Evolutionary conservation across 2,797 vertebrate species (phyloP).

Genomic region (Enteromius unitaeniatus): DNA sequence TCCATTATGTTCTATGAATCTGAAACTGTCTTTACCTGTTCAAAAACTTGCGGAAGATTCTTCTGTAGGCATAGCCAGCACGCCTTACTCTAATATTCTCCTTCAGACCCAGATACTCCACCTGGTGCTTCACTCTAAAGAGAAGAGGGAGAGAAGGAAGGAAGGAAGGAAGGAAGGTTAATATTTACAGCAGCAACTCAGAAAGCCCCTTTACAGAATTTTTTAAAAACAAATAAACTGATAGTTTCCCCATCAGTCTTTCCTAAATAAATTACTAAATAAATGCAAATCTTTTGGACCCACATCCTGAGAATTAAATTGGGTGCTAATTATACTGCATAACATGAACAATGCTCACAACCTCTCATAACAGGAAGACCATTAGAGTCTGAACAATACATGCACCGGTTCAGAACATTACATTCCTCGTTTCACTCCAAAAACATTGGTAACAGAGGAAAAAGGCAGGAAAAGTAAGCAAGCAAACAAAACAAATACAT

Average conservation of each 20-base stretch:
- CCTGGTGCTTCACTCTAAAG: constrained; percentile 94
- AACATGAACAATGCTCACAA: constrained; percentile 40
- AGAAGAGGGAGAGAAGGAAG: constrained; percentile 42
- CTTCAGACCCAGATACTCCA: constrained; percentile 96
- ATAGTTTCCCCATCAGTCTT: constrained; percentile 27
- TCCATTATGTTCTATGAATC: background rate
- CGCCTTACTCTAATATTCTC: constrained; percentile 97
- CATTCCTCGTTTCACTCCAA: constrained; percentile 38
- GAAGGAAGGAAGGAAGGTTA: constrained; percentile 11
- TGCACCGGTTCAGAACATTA: constrained; percentile 64
- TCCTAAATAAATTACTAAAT: background rate
- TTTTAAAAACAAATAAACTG: constrained; percentile 6
- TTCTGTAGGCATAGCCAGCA: constrained; percentile 96
- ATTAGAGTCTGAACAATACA: constrained; percentile 74
- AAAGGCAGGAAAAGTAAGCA: constrained; percentile 63
- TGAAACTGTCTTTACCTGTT: constrained; percentile 82
- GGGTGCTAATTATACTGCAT: constrained; percentile 72
- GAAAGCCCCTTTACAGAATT: constrained; percentile 7
- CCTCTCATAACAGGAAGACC: constrained; percentile 79
- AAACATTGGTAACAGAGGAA: constrained; percentile 46
- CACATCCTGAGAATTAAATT: constrained; percentile 72
- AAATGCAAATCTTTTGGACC: constrained; percentile 55
- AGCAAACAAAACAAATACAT: constrained; percentile 32
- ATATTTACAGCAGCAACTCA: constrained; percentile 3
- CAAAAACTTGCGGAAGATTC: constrained; percentile 94